Evolutionary conservation across 2,113 vertebrate genomes (phyloP), one percentile per base, ranked within the genome.

Genomic region (Chaetops frenatus): DNA sequence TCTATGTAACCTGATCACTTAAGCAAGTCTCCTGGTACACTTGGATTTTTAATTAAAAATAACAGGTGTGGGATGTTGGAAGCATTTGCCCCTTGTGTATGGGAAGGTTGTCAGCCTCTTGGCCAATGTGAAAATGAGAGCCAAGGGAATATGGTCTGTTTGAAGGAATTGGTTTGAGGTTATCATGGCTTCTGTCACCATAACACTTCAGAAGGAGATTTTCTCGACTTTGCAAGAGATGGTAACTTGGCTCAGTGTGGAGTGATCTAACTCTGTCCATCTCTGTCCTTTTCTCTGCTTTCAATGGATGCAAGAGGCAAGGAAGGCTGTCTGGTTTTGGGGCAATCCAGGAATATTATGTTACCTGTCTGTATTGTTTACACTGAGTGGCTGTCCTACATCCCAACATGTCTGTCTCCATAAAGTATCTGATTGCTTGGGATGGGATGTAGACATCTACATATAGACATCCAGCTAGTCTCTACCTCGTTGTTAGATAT

Each of bases 381-480:
- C 45, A 44, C 12, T 0, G 0, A 73, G 47, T 38, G 33, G 33
- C 62, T 10, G 2, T 48, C 23, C 13, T 1, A 15, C 61, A 64
- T 18, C 65, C 40, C 69, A 50, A 6, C 42, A 47, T 40, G 58
- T 71, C 53, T 58, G 56, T 60, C 62, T 88, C 44, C 53, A 6
- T 29, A 19, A 54, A 23, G 58, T 29, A 76, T 22, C 45, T 79
- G 50, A 77, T 86, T 60, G 69, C 72, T 80, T 61, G 60, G 56
- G 57, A 25, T 84, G 60, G 51, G 44, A 66, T 6, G 16, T 23
- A 69, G 74, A 82, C 40, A 61, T 40, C 44, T 67, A 12, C 27
- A 45, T 4, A 14, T 47, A 79, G 71, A 82, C 38, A 69, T 65
- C 36, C 48, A 20, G 91, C 24, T 29, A 23, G 42, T 61, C 81